Evolutionary conservation across 2,113 vertebrate species (phyloP).

Genomic region (human (Homo sapiens)): GRCh38 chr17:9774501-9775000

Average conservation of each 20-base stretch:
- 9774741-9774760: background rate
- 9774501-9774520: too few species aligned
- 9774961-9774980: background rate
- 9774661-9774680: background rate
- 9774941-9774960: background rate
- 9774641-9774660: background rate
- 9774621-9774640: background rate
- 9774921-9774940: background rate
- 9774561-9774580: too few species aligned
- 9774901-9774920: background rate
- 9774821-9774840: background rate
- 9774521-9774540: too few species aligned
- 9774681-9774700: background rate
- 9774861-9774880: background rate
- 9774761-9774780: background rate
- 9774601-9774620: background rate
- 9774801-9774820: too few species aligned
- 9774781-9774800: background rate
- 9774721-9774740: background rate
- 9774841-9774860: background rate
- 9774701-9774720: too few species aligned
- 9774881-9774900: background rate
- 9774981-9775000: background rate
- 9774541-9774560: too few species aligned
- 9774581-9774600: background rate